Percentiles rank a stretch among this genome's conserved stretches.
Evolutionary conservation across 2,888 invertebrate species (phyloP).

Genomic region (Odontomyia ornata): DNA sequence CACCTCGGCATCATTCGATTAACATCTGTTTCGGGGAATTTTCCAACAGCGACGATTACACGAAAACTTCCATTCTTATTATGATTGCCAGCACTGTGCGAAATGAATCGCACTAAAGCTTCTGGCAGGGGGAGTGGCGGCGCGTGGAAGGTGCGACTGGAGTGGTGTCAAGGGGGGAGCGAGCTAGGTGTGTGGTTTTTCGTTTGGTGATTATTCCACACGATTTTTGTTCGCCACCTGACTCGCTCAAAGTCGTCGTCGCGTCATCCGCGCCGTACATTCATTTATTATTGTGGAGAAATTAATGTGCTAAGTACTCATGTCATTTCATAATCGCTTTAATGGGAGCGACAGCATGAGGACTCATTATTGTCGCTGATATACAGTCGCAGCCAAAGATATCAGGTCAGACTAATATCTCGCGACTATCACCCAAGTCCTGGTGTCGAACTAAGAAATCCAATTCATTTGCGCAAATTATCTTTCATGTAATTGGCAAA

Average conservation of each 20-base stretch:
- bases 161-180: neutral
- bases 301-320: constrained; percentile 21
- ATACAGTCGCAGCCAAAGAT: neutral
- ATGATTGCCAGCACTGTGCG: neutral
- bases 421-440: too few relatives aligned
- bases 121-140: neutral
- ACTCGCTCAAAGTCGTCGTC: neutral
- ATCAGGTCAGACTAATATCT: neutral
- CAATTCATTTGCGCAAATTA: too few relatives aligned
- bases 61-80: neutral
- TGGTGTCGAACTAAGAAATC: too few relatives aligned
- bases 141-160: neutral
- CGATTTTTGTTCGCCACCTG: neutral
- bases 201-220: neutral
- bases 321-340: constrained; percentile 36
- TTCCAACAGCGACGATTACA: neutral
- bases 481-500: too few relatives aligned
- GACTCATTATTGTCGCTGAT: neutral
- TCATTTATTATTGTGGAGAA: constrained; percentile 11
- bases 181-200: constrained; percentile 14
- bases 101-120: neutral
- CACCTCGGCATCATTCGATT: constrained; percentile 4
- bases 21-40: constrained; percentile 34
- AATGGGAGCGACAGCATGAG: neutral
- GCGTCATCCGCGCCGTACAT: constrained; percentile 6